Base-by-base conservation (phyloP, 2,113 vertebrate species). In the Varanus salvator region DNA sequence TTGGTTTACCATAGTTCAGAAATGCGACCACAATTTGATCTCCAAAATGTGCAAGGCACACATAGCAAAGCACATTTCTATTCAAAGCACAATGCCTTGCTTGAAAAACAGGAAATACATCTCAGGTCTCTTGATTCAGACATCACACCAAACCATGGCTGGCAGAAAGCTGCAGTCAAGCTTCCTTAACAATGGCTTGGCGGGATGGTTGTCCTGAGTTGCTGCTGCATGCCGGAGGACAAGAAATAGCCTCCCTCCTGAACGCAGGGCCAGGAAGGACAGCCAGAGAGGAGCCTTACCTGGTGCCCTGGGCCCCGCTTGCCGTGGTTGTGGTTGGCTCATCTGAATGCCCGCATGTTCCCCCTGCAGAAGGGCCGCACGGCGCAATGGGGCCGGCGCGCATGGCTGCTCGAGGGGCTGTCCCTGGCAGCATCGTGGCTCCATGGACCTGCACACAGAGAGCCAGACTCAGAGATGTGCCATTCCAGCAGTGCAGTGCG, bases 301-400 rank as follows among this genome's bases (percentile, higher is more conserved):
- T 6, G 85, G 27, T 8, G 0, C 3, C 29, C 21, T 38, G 0
- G 0, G 23, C 52, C 9, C 0, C 0, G 76, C 84, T 0, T 54
- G 64, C 38, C 54, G 44, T 80, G 3, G 38, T 44, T 66, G 57
- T 44, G 0, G 14, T 8, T 15, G 68, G n/a, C 25, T 8, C 14
- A 29, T 21, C 12, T n/a, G n/a, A 38, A 54, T 68, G n/a, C 64
- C 25, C 6, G 14, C 23, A 52, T 52, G 31, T 52, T 84, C 17
- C 15, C 38, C 9, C 76, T 48, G 92, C 90, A 29, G 54, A 2
- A 25, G 71, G 50, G 25, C 29, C 7, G 31, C 68, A 4, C 31
- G 74, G 50, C 25, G 34, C 83, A 52, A 25, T 1, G 7, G 23
- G 38, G 57, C 72, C 11, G 72, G 48, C 8, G 38, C 80, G 12